Percentiles rank a stretch among this genome's conserved stretches.
phyloP scores from a whole-genome alignment of 2,113 vertebrate species.

The Speoplatyrhinus poulsoni region DNA sequence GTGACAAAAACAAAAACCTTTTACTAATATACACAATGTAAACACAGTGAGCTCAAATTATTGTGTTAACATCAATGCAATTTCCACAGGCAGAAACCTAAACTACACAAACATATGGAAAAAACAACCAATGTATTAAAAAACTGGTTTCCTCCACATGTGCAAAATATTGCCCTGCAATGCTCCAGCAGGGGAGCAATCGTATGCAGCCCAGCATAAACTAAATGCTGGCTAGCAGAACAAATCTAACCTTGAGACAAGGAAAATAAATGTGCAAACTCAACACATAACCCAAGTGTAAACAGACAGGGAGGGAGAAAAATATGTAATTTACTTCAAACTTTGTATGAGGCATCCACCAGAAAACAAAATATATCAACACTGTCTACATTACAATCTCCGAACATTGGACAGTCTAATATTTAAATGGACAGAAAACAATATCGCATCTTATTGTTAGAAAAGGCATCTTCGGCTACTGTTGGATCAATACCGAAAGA shows the following conservation, averaged over 20 bases:
- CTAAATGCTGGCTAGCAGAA: constrained; percentile 40
- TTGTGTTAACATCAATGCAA: background rate
- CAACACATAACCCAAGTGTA: constrained; percentile 30
- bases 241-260: constrained; percentile 56
- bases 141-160: background rate
- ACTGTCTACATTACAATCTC: constrained; percentile 8
- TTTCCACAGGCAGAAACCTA: background rate
- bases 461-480: constrained; percentile 73
- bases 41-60: constrained; percentile 3
- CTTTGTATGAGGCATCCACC: constrained; percentile 31
- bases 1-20: constrained; percentile 1
- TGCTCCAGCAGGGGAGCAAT: constrained; percentile 13
- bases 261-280: constrained; percentile 42
- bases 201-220: constrained; percentile 17
- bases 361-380: constrained; percentile 1
- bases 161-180: constrained; percentile 5
- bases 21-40: background rate
- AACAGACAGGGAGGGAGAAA: constrained; percentile 14
- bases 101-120: background rate
- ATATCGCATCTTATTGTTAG: constrained; percentile 56
- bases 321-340: constrained; percentile 32
- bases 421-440: constrained; percentile 27
- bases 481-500: constrained; percentile 68
- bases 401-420: constrained; percentile 10
- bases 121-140: background rate